These are phyloP conservation scores for Lagorchestes hirsutus DNA, from an alignment of 2,797 vertebrate species.

Conservation along the genomic window DNA sequence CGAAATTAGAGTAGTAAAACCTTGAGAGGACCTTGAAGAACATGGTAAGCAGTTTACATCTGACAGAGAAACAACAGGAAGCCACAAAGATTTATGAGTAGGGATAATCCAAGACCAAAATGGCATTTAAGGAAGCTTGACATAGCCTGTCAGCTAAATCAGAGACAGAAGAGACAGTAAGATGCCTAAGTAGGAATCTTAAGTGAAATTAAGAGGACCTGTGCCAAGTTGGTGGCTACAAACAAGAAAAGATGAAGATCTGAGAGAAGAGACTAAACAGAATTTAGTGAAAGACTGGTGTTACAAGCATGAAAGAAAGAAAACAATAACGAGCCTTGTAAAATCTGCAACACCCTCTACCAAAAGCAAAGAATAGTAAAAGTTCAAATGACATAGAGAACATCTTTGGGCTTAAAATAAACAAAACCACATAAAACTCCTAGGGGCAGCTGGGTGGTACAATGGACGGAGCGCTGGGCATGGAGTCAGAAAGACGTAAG, in stretches of 20 bases:
- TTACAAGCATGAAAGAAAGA: not conserved
- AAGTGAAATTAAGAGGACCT: not conserved
- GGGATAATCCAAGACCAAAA: not conserved
- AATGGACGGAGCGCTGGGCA: not conserved
- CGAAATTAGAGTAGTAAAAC: not conserved
- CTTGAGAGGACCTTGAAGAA: not conserved
- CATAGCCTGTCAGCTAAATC: not conserved
- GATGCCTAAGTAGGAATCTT: not conserved
- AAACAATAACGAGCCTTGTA: not conserved
- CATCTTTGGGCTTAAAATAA: not conserved
- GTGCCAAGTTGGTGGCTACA: not conserved
- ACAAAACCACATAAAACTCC: not conserved
- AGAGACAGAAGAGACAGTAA: not conserved
- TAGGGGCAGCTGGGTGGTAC: not conserved
- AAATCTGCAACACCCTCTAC: not conserved
- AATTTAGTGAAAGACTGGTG: not conserved
- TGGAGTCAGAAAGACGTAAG: not conserved
- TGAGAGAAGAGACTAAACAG: not conserved
- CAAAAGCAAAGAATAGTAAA: not conserved
- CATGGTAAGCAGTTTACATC: not conserved
- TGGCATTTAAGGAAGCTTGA: not conserved
- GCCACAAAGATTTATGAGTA: not conserved
- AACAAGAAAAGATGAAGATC: not conserved
- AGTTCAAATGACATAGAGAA: not conserved
- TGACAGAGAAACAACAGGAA: not conserved